phyloP scores from a whole-genome alignment of 2,888 invertebrate species.

The Nymphalis c-album region DNA sequence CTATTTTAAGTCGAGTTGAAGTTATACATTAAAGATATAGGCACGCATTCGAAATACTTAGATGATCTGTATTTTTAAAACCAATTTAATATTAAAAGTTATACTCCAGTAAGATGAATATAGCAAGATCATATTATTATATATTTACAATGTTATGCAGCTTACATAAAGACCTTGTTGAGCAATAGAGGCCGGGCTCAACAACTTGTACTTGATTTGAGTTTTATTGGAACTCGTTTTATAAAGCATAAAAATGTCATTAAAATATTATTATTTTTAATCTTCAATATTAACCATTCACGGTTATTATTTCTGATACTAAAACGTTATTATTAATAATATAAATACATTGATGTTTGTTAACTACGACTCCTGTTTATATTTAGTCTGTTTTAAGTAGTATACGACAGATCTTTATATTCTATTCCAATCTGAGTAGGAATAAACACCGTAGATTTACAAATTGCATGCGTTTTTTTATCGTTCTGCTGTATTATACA shows the following conservation, averaged over 20 bases:
- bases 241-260: neutral
- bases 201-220: constrained; percentile 19
- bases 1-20: no score
- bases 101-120: neutral
- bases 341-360: no score
- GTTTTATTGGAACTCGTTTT: constrained; percentile 17
- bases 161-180: constrained; percentile 23
- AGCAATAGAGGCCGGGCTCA: constrained; percentile 21
- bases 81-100: neutral
- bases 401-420: no score
- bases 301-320: neutral
- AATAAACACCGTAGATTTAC: no score
- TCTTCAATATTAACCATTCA: neutral
- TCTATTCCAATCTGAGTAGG: no score
- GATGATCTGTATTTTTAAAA: neutral
- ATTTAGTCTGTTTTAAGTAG: no score
- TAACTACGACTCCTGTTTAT: no score
- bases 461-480: no score
- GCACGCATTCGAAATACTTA: no score
- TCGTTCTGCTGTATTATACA: no score
- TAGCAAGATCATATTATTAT: constrained; percentile 6
- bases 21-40: no score
- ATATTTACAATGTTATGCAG: constrained; percentile 13
- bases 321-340: no score
- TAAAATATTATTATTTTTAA: neutral